Conservation (phyloP, 1,140 invertebrate species). For the Drosophila punjabiensis region DNA sequence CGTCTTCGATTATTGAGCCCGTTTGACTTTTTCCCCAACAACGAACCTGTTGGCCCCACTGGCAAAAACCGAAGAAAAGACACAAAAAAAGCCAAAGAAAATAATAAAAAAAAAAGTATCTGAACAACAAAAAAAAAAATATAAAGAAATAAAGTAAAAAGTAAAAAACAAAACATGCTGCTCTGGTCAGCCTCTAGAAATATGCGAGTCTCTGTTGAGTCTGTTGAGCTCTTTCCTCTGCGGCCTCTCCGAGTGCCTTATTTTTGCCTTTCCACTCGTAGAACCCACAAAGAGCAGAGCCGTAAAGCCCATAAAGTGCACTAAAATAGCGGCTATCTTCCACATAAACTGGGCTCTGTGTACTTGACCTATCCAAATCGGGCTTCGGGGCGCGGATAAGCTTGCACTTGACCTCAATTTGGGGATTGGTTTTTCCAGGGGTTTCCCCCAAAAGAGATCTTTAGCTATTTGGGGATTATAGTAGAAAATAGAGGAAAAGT, state of each 20-base stretch:
- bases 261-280: constrained; percentile 1
- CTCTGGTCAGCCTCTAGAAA: constrained; percentile 62
- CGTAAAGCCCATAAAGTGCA: constrained; percentile 41
- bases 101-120: constrained; percentile 29
- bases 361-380: constrained; percentile 42
- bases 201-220: constrained; percentile 32
- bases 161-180: constrained; percentile 42
- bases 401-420: constrained; percentile 31
- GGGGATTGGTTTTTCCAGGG: neutral
- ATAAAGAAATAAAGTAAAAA: constrained; percentile 26
- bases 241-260: constrained; percentile 1
- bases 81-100: constrained; percentile 24
- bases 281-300: neutral
- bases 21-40: constrained; percentile 71
- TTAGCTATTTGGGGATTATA: neutral
- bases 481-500: neutral
- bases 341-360: constrained; percentile 1
- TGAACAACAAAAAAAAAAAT: constrained; percentile 14
- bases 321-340: constrained; percentile 4
- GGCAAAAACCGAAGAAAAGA: constrained; percentile 51
- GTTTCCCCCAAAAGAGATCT: neutral
- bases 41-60: constrained; percentile 75
- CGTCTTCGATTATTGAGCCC: constrained; percentile 76
- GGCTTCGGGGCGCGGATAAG: constrained; percentile 6
- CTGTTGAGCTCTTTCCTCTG: constrained; percentile 36